Conservation (phyloP, 2,888 invertebrate genomes). For the Papilio gigon region DNA sequence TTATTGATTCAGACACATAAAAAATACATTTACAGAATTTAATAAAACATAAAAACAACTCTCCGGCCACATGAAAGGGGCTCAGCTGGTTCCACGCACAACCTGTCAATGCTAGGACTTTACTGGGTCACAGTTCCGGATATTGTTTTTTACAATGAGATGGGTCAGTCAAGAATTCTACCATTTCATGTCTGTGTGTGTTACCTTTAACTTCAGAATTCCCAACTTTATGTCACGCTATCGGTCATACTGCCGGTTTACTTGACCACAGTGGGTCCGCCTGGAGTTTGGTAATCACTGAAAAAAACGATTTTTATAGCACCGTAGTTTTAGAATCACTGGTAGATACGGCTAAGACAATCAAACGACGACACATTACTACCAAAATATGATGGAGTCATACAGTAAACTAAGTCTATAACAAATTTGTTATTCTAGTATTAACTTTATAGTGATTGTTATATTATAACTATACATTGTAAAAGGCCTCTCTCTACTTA, state of each 20-base stretch:
- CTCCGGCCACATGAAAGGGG: no score
- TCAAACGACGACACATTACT: conserved; percentile 26
- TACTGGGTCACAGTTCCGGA: no score
- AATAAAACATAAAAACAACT: no score
- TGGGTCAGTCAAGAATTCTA: no score
- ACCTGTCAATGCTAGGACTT: no score
- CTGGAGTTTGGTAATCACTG: background rate
- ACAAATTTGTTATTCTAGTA: conserved; percentile 20
- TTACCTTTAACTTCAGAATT: no score
- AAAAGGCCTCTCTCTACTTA: background rate
- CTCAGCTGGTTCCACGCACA: no score
- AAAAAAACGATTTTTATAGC: conserved; percentile 17
- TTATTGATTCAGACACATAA: no score
- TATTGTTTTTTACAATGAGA: no score
- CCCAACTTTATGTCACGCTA: background rate
- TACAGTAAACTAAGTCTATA: conserved; percentile 28
- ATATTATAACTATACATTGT: conserved; percentile 1
- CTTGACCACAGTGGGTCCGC: background rate
- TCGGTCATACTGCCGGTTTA: background rate
- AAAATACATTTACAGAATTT: no score
- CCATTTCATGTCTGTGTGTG: no score
- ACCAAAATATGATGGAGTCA: conserved; percentile 38
- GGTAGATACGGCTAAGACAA: conserved; percentile 25
- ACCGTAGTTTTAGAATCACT: conserved; percentile 32
- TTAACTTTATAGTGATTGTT: conserved; percentile 14